Conservation (phyloP, 2,888 invertebrate genomes). For the Tortrix viridana region DNA sequence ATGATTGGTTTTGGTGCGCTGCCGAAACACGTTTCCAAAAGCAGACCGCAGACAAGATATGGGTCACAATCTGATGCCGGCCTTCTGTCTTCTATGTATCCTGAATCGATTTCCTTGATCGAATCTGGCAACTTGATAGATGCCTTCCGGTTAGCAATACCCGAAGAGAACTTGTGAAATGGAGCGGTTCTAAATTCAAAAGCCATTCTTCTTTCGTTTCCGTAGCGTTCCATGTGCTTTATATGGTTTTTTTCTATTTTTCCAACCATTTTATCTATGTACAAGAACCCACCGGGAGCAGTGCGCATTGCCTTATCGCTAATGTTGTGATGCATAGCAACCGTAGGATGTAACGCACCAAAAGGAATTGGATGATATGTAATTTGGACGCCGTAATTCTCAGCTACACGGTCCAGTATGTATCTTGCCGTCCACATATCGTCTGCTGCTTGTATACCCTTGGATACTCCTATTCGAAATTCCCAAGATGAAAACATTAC, state of each 20-base stretch:
- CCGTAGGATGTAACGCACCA: constrained; percentile 93
- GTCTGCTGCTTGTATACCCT: constrained; percentile 92
- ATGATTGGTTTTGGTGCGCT: too few relatives aligned
- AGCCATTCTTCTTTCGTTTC: constrained; percentile 95
- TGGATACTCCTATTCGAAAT: constrained; percentile 94
- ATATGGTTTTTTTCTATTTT: constrained; percentile 94
- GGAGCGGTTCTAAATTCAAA: constrained; percentile 97
- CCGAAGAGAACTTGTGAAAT: constrained; percentile 95
- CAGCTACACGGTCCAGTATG: constrained; percentile 91
- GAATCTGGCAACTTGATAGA: constrained; percentile 96
- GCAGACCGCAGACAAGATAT: constrained; percentile 85
- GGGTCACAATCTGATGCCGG: constrained; percentile 97
- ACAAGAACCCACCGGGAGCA: constrained; percentile 88
- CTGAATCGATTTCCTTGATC: constrained; percentile 94
- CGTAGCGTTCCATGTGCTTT: constrained; percentile 96
- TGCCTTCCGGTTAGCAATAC: constrained; percentile 95
- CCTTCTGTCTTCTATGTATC: constrained; percentile 97
- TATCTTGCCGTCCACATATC: constrained; percentile 95
- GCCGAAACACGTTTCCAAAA: constrained; percentile 68
- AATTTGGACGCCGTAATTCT: constrained; percentile 91
- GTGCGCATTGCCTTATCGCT: constrained; percentile 93
- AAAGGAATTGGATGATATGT: constrained; percentile 90
- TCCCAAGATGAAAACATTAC: constrained; percentile 98
- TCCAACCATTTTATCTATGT: constrained; percentile 95
- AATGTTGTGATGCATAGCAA: constrained; percentile 96